phyloP scores from a whole-genome alignment of 2,797 vertebrate genomes.

The Chrosomus eos region DNA sequence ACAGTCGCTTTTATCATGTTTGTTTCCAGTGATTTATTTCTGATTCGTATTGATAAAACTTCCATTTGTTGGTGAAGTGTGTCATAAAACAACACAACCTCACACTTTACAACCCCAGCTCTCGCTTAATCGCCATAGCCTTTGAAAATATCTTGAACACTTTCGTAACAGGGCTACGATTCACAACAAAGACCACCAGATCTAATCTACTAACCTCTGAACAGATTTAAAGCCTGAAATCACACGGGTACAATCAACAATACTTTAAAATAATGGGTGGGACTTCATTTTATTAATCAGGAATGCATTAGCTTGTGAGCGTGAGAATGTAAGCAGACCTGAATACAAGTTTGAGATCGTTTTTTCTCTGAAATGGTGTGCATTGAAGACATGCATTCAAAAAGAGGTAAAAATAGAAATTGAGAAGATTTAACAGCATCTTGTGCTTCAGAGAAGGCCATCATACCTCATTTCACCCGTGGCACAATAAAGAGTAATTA shows the following conservation, averaged over 20 bases:
- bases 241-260: not conserved
- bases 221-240: not conserved
- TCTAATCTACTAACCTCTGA: slow-evolving; percentile 10
- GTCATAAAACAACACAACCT: slow-evolving; percentile 7
- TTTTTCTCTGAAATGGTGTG: not conserved
- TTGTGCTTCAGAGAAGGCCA: too few relatives aligned
- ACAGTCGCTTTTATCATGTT: too few relatives aligned
- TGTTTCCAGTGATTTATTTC: too few relatives aligned
- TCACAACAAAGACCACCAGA: not conserved
- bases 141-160: not conserved
- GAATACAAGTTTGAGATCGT: not conserved
- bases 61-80: too few relatives aligned
- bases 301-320: not conserved
- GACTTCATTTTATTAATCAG: not conserved
- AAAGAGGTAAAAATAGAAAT: not conserved
- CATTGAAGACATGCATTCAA: not conserved
- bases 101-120: slow-evolving; percentile 7
- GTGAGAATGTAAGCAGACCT: not conserved
- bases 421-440: not conserved
- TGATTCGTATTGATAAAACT: too few relatives aligned
- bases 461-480: not conserved
- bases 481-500: not conserved
- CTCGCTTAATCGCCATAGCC: not conserved
- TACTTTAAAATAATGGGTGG: not conserved
- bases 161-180: not conserved